phyloP scores from a whole-genome alignment of 2,113 vertebrate genomes.

The Platanista minor region DNA sequence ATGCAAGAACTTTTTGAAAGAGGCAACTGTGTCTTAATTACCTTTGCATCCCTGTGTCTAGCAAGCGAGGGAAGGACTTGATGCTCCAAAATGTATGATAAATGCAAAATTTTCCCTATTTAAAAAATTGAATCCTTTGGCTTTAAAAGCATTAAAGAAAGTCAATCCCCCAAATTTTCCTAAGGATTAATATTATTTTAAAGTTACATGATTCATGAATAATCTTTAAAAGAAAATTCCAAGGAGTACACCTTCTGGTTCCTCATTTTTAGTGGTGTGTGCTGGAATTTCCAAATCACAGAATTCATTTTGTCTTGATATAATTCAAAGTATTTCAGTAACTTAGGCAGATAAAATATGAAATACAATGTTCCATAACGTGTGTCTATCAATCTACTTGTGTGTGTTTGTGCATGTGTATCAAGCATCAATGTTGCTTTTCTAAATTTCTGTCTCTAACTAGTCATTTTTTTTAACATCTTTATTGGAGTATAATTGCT shows the following conservation, averaged over 20 bases:
- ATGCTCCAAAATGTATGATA: background rate
- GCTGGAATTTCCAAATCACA: background rate
- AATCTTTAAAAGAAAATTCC: background rate
- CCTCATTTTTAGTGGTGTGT: background rate
- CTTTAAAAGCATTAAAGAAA: background rate
- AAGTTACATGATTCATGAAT: background rate
- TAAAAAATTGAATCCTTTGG: background rate
- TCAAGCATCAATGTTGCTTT: background rate
- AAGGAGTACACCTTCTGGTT: background rate
- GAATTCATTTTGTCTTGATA: background rate
- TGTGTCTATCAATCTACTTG: background rate
- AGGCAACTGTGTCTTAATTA: background rate
- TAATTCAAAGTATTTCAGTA: background rate
- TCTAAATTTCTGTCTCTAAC: conserved; percentile 9
- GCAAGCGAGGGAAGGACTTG: background rate
- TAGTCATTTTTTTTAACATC: background rate
- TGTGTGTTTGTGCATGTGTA: background rate
- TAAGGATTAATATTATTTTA: background rate
- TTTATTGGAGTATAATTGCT: too few species aligned
- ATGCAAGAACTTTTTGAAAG: background rate
- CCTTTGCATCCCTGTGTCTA: background rate
- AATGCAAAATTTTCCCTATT: background rate
- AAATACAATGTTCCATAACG: background rate
- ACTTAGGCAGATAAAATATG: background rate
- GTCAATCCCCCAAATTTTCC: background rate